These are phyloP conservation scores for Conomelus anceps DNA, from an alignment of 2,888 invertebrate species.

Conservation along the genomic window DNA sequence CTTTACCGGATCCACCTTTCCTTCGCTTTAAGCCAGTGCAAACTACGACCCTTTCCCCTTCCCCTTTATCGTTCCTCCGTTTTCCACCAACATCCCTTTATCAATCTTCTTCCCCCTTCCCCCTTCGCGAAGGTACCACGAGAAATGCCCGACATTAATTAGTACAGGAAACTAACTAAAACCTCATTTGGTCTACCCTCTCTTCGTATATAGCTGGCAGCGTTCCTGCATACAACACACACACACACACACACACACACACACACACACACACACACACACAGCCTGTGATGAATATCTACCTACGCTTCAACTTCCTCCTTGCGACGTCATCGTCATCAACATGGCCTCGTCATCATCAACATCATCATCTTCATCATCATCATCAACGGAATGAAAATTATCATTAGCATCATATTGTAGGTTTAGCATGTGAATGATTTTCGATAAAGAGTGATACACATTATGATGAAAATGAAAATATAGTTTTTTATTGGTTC, in stretches of 20 bases:
- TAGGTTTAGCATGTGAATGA: too few relatives aligned
- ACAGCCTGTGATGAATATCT: background rate
- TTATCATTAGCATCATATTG: too few relatives aligned
- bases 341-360: background rate
- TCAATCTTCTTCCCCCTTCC: too few relatives aligned
- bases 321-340: background rate
- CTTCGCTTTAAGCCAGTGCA: background rate
- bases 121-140: background rate
- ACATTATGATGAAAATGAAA: too few relatives aligned
- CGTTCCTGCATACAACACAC: background rate
- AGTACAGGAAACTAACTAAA: conserved; percentile 11
- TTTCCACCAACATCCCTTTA: too few relatives aligned
- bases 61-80: background rate
- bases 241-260: background rate
- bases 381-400: too few relatives aligned
- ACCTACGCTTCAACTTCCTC: background rate
- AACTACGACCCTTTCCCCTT: background rate
- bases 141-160: conserved; percentile 11
- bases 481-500: too few relatives aligned
- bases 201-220: background rate
- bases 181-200: conserved; percentile 6
- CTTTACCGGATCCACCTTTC: background rate
- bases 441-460: too few relatives aligned
- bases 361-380: too few relatives aligned
- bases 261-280: background rate